phyloP scores from a whole-genome alignment of 2,888 invertebrate genomes.

The Andrena haemorrhoa region DNA sequence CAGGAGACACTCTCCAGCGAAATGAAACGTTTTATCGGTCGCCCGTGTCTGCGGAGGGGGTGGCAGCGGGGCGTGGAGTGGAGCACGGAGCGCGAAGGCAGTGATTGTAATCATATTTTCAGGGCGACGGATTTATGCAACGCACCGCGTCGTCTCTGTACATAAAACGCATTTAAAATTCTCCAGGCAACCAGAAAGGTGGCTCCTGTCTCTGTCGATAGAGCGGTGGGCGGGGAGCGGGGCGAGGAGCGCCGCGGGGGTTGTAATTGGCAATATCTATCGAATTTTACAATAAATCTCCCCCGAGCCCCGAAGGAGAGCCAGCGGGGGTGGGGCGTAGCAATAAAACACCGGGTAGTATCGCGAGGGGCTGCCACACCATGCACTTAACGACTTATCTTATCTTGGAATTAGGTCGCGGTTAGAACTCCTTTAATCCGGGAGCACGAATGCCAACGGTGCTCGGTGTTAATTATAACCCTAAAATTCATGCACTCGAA shows the following conservation, averaged over 20 bases:
- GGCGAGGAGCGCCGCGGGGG: conserved; percentile 70
- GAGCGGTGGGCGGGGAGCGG: conserved; percentile 27
- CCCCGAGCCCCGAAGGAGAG: conserved; percentile 70
- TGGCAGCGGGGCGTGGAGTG: not conserved
- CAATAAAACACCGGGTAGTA: conserved; percentile 81
- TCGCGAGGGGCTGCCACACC: conserved; percentile 77
- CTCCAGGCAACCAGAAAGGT: conserved; percentile 67
- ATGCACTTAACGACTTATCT: conserved; percentile 83
- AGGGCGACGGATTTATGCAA: conserved; percentile 75
- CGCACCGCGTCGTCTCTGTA: conserved; percentile 73
- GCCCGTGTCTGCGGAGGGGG: conserved; percentile 49
- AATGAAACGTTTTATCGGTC: conserved; percentile 71
- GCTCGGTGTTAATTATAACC: conserved; percentile 41
- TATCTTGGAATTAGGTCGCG: conserved; percentile 82
- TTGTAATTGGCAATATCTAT: conserved; percentile 83
- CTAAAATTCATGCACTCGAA: conserved; percentile 4
- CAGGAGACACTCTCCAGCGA: conserved; percentile 50
- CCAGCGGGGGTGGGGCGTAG: conserved; percentile 67
- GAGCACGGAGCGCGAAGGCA: conserved; percentile 21
- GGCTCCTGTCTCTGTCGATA: conserved; percentile 62
- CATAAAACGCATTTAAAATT: conserved; percentile 77
- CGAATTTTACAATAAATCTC: conserved; percentile 83
- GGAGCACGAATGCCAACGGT: conserved; percentile 46
- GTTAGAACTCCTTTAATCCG: conserved; percentile 70
- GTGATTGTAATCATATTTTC: conserved; percentile 79